phyloP scores from a whole-genome alignment of 2,888 invertebrate species.

The Rhodophaea formosa region DNA sequence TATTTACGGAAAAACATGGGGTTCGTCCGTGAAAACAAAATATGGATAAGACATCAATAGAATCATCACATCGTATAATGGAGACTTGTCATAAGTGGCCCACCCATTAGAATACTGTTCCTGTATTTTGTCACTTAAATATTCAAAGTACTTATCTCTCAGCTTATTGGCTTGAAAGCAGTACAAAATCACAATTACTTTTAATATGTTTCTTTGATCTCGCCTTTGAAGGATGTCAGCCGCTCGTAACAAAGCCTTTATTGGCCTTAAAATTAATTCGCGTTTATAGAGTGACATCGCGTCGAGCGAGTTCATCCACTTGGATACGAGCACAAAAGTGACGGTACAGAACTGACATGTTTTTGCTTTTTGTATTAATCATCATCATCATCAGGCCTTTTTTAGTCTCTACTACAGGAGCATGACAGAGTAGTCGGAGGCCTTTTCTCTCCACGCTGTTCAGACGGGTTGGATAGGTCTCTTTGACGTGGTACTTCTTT shows the following conservation, averaged over 20 bases:
- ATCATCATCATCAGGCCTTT: too few species aligned
- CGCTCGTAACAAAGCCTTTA: neutral
- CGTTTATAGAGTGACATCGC: conserved; percentile 4
- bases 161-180: neutral
- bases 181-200: neutral
- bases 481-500: too few species aligned
- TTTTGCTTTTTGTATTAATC: neutral
- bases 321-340: neutral
- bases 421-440: too few species aligned
- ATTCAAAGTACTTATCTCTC: neutral
- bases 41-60: too few species aligned
- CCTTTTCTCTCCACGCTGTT: too few species aligned
- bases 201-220: neutral
- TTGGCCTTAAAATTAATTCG: conserved; percentile 6
- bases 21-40: too few species aligned
- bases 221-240: conserved; percentile 1
- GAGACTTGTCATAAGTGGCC: too few species aligned
- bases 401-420: too few species aligned
- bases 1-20: too few species aligned
- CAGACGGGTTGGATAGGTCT: too few species aligned
- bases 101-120: too few species aligned
- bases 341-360: neutral
- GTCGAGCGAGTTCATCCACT: neutral
- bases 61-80: too few species aligned
- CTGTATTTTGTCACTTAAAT: neutral